A percentile compares a stretch with the other conserved stretches of the same genome.
Conservation (phyloP, 2,113 vertebrate species). For the Epinephelus cyanopodus region DNA sequence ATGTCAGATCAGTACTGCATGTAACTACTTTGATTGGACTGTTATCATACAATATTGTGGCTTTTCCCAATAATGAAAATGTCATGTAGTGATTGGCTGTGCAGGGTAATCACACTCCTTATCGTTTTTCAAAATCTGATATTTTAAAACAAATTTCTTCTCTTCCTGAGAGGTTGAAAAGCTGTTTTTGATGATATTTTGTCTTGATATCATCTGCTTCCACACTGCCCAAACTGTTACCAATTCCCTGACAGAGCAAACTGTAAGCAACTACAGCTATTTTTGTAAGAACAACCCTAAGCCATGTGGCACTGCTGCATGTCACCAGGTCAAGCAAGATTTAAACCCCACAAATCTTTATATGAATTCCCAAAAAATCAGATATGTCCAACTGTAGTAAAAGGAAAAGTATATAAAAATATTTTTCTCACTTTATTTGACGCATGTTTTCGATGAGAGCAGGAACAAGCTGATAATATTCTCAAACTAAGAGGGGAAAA, state of each 20-base stretch:
- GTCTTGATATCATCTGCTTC: not conserved
- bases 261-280: not conserved
- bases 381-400: not conserved
- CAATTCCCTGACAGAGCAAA: not conserved
- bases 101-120: not conserved
- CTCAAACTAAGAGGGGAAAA: not conserved
- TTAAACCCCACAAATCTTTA: not conserved
- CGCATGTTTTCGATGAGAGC: not conserved
- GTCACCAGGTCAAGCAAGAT: not conserved
- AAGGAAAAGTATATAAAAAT: not conserved
- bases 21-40: not conserved
- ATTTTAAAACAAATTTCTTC: not conserved
- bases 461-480: not conserved
- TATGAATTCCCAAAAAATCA: not conserved
- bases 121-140: not conserved
- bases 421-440: not conserved
- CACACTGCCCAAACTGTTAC: not conserved
- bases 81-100: not conserved
- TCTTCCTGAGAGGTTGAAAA: not conserved
- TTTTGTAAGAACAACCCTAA: not conserved
- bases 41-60: not conserved
- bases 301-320: not conserved
- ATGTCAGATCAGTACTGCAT: not conserved
- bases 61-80: not conserved
- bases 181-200: not conserved